phyloP scores from a whole-genome alignment of 1,140 invertebrate genomes.

The Caenorhabditis briggsae region DNA sequence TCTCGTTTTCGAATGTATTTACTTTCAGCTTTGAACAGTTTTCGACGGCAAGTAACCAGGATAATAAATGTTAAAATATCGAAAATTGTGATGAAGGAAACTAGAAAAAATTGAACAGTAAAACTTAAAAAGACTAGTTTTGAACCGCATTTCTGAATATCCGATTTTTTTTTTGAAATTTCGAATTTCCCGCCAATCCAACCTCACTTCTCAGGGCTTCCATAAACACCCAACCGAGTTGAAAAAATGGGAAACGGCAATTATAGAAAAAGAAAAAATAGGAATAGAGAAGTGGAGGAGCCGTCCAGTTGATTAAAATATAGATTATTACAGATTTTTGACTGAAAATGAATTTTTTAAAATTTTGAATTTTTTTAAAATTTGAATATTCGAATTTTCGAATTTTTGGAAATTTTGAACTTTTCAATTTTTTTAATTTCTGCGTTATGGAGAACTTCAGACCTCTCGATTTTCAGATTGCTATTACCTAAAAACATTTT shows the following conservation, averaged over 20 bases:
- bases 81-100: neutral
- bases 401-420: too few relatives aligned
- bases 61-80: conserved; percentile 21
- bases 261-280: neutral
- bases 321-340: neutral
- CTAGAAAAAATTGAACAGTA: neutral
- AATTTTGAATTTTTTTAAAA: neutral
- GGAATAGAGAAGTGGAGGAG: neutral
- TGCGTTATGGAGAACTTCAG: too few relatives aligned
- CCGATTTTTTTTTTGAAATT: neutral
- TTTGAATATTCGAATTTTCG: neutral
- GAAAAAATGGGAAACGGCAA: conserved; percentile 22
- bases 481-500: neutral
- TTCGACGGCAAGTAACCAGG: conserved; percentile 1
- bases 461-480: too few relatives aligned
- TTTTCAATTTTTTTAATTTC: too few relatives aligned
- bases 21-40: neutral
- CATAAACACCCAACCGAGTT: conserved; percentile 30
- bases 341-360: neutral
- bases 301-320: conserved; percentile 17
- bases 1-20: neutral
- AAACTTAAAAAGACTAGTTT: conserved; percentile 5
- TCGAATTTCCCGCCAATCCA: neutral
- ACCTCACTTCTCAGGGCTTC: conserved; percentile 3
- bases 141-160: neutral